Percentiles rank a stretch among this genome's conserved stretches.
Evolutionary conservation across 1,140 invertebrate genomes (phyloP).

Genomic region (Araneus ventricosus): DNA sequence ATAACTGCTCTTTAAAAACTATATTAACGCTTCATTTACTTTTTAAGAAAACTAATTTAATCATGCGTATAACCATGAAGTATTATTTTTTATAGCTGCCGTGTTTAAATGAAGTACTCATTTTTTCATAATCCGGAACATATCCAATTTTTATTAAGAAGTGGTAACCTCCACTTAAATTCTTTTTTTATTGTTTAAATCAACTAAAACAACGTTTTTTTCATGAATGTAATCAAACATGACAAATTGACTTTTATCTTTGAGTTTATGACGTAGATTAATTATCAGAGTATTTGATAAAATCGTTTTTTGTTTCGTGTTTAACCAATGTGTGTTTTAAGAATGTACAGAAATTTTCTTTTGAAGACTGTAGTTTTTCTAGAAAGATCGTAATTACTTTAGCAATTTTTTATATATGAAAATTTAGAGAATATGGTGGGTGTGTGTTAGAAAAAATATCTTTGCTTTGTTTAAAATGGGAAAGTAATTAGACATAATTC

Average conservation of each 20-base stretch:
- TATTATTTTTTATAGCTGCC: background rate
- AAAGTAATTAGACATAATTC: too few relatives aligned
- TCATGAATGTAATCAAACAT: background rate
- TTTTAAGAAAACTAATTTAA: constrained; percentile 4
- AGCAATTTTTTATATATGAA: background rate
- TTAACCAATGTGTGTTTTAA: background rate
- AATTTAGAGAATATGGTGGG: too few relatives aligned
- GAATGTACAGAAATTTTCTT: background rate
- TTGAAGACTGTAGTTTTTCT: background rate
- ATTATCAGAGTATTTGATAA: background rate
- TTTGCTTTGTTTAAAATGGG: too few relatives aligned
- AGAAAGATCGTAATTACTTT: background rate
- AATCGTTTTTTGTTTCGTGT: background rate
- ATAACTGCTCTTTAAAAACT: background rate
- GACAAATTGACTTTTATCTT: constrained; percentile 34
- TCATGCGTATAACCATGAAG: constrained; percentile 8
- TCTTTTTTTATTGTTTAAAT: background rate
- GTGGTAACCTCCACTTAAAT: background rate
- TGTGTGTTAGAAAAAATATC: too few relatives aligned
- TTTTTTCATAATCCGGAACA: background rate
- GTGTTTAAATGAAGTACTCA: background rate
- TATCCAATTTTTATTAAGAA: background rate
- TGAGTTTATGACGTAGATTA: background rate
- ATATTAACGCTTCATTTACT: constrained; percentile 10
- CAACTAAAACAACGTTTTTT: background rate